Evolutionary conservation across 2,797 vertebrate species (phyloP), one percentile per base, ranked within the genome.

Genomic region (Notoglanidium macrostoma): DNA sequence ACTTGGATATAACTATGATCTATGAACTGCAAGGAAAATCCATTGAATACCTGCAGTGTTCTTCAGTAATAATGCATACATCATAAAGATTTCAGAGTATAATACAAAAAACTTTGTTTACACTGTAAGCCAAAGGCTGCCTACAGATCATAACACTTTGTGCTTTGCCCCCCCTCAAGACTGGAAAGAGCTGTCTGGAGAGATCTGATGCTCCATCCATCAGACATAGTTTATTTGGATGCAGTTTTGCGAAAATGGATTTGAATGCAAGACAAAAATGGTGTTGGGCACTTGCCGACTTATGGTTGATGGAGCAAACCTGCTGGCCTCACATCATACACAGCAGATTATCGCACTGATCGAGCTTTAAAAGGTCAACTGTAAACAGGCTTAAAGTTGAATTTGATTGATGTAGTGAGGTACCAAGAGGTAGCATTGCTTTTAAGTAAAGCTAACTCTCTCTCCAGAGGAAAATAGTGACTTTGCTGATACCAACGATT

Each of bases 341-440:
- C 57, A 80, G 35, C 57, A 44, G 21, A 63, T 81, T 79, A 63
- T 63, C 8, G 12, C 57, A 63, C 35, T 81, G 35, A 61, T 81
- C 21, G 11, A 80, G 12, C 79, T 81, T 44, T 63, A 63, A 63
- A 63, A 63, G 79, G 23, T 81, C 79, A 81, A 35, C 7, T 81
- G 35, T 46, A 81, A 81, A 63, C 40, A 63, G 35, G 35, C 40
- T 81, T 81, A 63, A 81, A 46, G 23, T 46, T 80, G 35, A 61
- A 80, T 61, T 44, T 61, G 35, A 80, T 17, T 59, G 21, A 80
- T 61, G 32, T 44, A 23, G 11, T 11, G n/a, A n/a, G 35, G 35
- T 35, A 78, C 9, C 78, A 26, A 44, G 55, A 80, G 32, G 55
- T 44, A 40, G 35, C 21, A 26, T 40, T 44, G 78, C 78, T 59